These are phyloP conservation scores for Tinamus guttatus DNA, from an alignment of 2,113 vertebrate genomes.

Conservation along the genomic window DNA sequence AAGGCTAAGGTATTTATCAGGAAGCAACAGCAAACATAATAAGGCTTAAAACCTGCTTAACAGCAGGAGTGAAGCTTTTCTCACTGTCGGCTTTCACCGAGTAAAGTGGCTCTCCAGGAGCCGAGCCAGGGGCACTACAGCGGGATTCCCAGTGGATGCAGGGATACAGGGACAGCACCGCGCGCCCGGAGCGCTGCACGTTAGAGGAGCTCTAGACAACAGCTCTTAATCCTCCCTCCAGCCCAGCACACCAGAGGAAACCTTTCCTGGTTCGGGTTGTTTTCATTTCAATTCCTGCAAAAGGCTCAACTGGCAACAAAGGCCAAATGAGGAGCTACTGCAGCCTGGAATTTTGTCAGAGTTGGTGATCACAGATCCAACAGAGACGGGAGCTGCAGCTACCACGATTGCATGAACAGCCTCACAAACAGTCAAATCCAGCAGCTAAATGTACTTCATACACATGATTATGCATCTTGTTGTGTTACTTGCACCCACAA, in stretches of 20 bases:
- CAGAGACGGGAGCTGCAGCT: fast-evolving
- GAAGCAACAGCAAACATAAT: background rate
- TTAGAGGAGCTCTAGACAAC: fast-evolving
- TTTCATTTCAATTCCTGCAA: background rate
- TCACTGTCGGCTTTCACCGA: background rate
- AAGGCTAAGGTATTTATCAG: constrained; percentile 26
- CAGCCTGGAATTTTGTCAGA: background rate
- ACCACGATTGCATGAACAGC: background rate
- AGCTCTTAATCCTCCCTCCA: background rate
- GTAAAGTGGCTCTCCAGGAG: background rate
- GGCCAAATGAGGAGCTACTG: background rate
- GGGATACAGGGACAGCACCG: fast-evolving
- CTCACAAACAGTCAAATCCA: background rate
- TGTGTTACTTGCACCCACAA: background rate
- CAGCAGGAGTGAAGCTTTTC: background rate
- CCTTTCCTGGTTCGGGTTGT: background rate
- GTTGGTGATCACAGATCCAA: background rate
- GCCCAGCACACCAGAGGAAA: too few species aligned
- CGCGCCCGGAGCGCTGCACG: fast-evolving
- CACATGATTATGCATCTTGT: fast-evolving
- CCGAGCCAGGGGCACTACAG: background rate
- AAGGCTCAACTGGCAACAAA: background rate
- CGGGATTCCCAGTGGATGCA: background rate
- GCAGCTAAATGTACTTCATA: fast-evolving
- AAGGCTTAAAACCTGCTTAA: constrained; percentile 21